Evolutionary conservation across 2,113 vertebrate genomes (phyloP), one percentile per base, ranked within the genome.

Genomic region (Oryzias javanicus): DNA sequence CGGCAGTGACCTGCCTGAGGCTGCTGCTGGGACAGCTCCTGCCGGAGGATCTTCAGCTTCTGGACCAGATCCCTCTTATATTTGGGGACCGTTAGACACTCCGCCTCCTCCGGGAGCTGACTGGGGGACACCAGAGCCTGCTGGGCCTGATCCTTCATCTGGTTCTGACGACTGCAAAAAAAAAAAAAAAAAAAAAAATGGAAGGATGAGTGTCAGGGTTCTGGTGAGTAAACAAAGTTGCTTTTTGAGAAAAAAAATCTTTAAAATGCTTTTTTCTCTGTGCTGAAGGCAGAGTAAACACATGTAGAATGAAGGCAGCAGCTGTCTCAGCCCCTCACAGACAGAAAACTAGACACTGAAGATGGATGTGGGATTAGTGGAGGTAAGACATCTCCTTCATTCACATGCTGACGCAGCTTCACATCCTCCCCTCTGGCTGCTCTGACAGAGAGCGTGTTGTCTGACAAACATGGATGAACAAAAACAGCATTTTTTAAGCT

Each of bases 1-100:
- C 97, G 96, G 78, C 97, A 99, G 64, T 99, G 97, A 48, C 97
- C 97, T 0, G 97, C 97, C 85, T 99, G 97, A 20, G 97, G 96
- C 88, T 99, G 97, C 76, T 99, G 97, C 79, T 97, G 94, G 51
- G 96, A 98, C 67, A 99, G 92, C 62, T 99, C 97, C 76, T 99
- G 97, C 14, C 97, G 82, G 67, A 99, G 90, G 88, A 96, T 95
- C 90, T 99, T 99, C 0, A 98, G 94, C 65, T 99, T 99, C 90
- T 99, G 97, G 60, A 99, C 97, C 5, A 99, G 91, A 83, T 99
- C 97, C 27, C 97, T 87, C 86, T 99, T 98, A 81, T 98, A 99
- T 56, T 95, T 93, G 2, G 97, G 97, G 75, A 95, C 97, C 0
- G 97, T 98, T 80, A 98, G 92, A 71, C 96, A 96, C 84, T 98